Evolutionary conservation across 1,140 invertebrate species (phyloP).

Genomic region (Penaeus japonicus): DNA sequence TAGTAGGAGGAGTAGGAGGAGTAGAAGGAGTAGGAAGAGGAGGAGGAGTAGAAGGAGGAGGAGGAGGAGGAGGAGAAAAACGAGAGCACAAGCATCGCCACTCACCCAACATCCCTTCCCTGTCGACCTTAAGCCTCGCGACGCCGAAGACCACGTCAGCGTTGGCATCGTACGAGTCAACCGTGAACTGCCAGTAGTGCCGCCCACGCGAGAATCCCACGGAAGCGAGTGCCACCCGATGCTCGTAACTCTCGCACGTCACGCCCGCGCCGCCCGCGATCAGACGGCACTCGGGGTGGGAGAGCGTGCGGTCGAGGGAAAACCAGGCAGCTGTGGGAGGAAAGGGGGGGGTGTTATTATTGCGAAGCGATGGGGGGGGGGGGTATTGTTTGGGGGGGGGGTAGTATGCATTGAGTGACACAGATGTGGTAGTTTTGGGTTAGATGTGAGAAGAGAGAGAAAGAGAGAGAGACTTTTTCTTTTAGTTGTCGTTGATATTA

Average conservation of each 20-base stretch:
- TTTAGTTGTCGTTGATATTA: no score
- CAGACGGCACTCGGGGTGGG: conserved; percentile 79
- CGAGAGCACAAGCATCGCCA: neutral
- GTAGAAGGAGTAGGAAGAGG: no score
- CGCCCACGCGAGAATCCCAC: conserved; percentile 95
- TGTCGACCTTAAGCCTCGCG: conserved; percentile 87
- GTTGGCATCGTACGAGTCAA: conserved; percentile 94
- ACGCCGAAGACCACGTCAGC: conserved; percentile 98
- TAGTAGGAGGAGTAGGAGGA: no score
- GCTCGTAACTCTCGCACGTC: conserved; percentile 91
- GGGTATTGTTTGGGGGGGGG: neutral
- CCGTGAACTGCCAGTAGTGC: conserved; percentile 95
- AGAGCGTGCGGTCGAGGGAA: conserved; percentile 80
- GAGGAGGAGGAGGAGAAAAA: no score
- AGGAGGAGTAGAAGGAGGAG: no score
- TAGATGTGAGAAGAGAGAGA: neutral
- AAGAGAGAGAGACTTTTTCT: neutral
- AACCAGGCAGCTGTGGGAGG: conserved; percentile 91
- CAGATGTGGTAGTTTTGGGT: neutral
- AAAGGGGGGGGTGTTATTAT: no score
- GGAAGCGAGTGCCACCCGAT: conserved; percentile 88
- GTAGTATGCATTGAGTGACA: no score
- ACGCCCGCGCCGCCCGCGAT: conserved; percentile 87
- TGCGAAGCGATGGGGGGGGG: neutral
- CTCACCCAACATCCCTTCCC: conserved; percentile 94